phyloP scores from a whole-genome alignment of 2,797 vertebrate species.

The Agapornis canus region DNA sequence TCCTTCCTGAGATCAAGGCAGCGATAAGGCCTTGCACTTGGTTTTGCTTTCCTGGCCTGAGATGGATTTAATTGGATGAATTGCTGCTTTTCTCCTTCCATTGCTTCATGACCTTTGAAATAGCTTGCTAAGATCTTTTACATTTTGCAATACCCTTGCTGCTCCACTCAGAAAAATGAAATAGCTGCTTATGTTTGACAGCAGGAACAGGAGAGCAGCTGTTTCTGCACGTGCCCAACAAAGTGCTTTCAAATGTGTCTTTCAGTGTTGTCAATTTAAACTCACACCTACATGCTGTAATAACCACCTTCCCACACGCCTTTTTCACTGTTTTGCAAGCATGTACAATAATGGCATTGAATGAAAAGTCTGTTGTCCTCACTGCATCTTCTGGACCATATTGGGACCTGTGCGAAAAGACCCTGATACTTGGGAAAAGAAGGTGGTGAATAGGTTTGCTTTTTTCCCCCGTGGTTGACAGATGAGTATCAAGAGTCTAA shows the following conservation, averaged over 20 bases:
- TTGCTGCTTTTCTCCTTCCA: not conserved
- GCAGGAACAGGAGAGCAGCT: not conserved
- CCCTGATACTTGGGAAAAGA: rapidly evolving
- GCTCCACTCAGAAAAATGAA: not conserved
- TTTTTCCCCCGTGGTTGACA: not conserved
- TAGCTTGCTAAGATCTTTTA: not conserved
- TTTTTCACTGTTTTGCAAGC: rapidly evolving
- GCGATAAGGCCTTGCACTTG: not conserved
- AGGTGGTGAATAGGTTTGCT: rapidly evolving
- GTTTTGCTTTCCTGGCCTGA: conserved; percentile 1
- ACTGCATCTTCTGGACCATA: rapidly evolving
- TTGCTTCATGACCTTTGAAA: conserved; percentile 7
- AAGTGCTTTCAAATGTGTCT: not conserved
- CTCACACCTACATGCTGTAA: rapidly evolving
- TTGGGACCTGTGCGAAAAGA: not conserved
- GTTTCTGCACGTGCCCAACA: not conserved
- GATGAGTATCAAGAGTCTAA: not conserved
- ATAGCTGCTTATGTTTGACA: not conserved
- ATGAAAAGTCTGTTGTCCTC: not conserved
- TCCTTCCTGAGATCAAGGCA: conserved; percentile 44
- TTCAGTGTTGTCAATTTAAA: not conserved
- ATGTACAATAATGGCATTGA: not conserved
- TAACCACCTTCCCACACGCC: not conserved
- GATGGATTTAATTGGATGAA: not conserved
- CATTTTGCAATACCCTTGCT: not conserved